These are phyloP conservation scores for Camponotus fellah DNA, from an alignment of 2,888 invertebrate genomes.

Conservation along the genomic window DNA sequence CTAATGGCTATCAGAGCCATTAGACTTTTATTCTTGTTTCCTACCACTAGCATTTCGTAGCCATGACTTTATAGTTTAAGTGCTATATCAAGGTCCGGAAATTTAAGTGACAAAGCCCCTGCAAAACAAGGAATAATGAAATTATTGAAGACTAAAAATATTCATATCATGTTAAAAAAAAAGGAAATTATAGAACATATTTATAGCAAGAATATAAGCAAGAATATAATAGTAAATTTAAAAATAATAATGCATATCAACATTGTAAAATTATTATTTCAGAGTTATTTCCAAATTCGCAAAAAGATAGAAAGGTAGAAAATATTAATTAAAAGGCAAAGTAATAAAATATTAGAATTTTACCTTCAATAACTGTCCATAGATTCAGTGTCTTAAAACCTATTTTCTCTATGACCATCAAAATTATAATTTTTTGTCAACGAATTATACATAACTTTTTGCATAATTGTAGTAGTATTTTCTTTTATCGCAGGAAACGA, in stretches of 20 bases:
- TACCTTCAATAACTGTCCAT: conserved; percentile 15
- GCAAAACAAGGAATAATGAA: background rate
- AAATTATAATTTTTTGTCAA: conserved; percentile 1
- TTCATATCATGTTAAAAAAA: background rate
- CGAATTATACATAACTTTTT: background rate
- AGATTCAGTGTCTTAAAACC: background rate
- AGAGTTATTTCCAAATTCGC: background rate
- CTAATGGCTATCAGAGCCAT: background rate
- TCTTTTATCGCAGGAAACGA: background rate
- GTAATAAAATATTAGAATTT: background rate
- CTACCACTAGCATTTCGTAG: conserved; percentile 2
- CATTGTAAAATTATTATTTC: background rate
- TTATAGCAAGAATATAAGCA: background rate
- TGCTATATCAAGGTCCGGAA: background rate
- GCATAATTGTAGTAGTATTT: background rate
- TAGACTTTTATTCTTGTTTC: background rate
- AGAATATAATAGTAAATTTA: background rate
- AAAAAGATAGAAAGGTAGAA: background rate
- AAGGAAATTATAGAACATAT: background rate
- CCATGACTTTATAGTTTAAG: conserved; percentile 4
- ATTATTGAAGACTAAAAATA: background rate
- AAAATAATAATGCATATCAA: background rate
- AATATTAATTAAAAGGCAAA: background rate
- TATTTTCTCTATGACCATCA: conserved; percentile 18
- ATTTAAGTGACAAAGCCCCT: background rate